Base-by-base conservation (phyloP, 2,113 vertebrate species). In the Dasyprocta punctata region DNA sequence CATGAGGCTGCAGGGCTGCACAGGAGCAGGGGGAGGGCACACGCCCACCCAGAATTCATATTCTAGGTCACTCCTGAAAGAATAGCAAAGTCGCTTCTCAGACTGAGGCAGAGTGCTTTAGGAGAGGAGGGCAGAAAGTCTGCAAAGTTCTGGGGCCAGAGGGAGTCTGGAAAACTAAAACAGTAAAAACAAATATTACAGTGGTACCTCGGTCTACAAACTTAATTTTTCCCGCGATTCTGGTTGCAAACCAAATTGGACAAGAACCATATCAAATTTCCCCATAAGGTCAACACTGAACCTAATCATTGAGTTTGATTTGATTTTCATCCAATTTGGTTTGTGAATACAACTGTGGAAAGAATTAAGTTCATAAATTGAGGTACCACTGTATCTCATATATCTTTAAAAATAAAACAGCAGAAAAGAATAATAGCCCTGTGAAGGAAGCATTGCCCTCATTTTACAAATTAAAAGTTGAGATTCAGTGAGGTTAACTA, bases 1-100 rank as follows among this genome's bases (percentile, higher is more conserved):
- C 13, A 22, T 0, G 7, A 16, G 41, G 78, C 38, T 61, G 3
- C 1, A 7, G 24, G 92, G 24, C 14, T 24, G 11, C n/a, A 24
- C 0, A 7, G 60, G 30, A 41, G 3, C 3, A 52, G 61, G 24
- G 19, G 6, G 10, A 24, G n/a, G 8, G 4, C 4, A 9, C 22
- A 5, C 52, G 16, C 84, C 58, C 17, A 4, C 17, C 28, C 28
- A 54, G 61, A 73, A 80, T 0, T 33, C 65, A 54, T 7, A 12
- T 33, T 67, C 56, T 44, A 36, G 84, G 16, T 89, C 71, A 24
- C 5, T 67, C 56, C 30, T 38, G 41, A 63, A 67, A 87, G 84
- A 38, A 47, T 60, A 58, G 19, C n/a, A 19, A 75, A 92, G 80
- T 7, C 26, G 47, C 38, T 47, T 67, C 28, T 12, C 19, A 41